Evolutionary conservation across 2,113 vertebrate species (phyloP).

Genomic region (Podarcis cretensis): DNA sequence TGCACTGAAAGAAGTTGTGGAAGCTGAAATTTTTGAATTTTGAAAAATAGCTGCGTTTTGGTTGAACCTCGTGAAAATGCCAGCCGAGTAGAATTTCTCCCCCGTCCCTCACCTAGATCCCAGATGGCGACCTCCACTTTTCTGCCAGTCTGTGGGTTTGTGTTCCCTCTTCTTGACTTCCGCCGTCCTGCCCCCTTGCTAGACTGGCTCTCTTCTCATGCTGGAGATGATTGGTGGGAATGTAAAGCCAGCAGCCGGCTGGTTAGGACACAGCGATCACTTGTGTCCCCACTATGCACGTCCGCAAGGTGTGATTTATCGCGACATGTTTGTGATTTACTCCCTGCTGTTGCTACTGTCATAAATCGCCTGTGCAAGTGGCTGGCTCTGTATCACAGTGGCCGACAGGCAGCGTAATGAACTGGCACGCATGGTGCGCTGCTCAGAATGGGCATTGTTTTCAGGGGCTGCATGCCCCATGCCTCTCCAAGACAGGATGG

Average conservation of each 20-base stretch:
- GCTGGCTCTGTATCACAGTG: slow-evolving; percentile 62
- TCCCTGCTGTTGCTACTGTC: slow-evolving; percentile 58
- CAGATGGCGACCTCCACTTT: background rate
- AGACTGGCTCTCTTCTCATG: background rate
- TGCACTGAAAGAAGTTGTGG: too few relatives aligned
- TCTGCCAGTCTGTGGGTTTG: background rate
- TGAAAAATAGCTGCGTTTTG: too few relatives aligned
- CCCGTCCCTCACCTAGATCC: background rate
- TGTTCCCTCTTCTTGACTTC: background rate
- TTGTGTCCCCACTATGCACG: slow-evolving; percentile 18
- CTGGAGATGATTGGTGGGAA: slow-evolving; percentile 23
- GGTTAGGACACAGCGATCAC: slow-evolving; percentile 25
- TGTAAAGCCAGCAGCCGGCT: slow-evolving; percentile 31
- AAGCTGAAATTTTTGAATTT: too few relatives aligned
- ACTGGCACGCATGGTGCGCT: slow-evolving; percentile 1
- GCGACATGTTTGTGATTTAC: slow-evolving; percentile 65
- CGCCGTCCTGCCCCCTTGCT: background rate
- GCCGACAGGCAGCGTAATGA: slow-evolving; percentile 32
- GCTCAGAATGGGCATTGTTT: slow-evolving; percentile 4
- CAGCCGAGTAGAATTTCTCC: background rate
- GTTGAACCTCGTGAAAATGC: too few relatives aligned
- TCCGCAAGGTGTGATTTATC: slow-evolving; percentile 63
- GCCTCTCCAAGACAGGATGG: background rate
- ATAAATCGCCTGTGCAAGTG: slow-evolving; percentile 69
- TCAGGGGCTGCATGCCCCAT: slow-evolving; percentile 4